Evolutionary conservation across 2,797 vertebrate genomes (phyloP).

Genomic region (Sylvia borin): DNA sequence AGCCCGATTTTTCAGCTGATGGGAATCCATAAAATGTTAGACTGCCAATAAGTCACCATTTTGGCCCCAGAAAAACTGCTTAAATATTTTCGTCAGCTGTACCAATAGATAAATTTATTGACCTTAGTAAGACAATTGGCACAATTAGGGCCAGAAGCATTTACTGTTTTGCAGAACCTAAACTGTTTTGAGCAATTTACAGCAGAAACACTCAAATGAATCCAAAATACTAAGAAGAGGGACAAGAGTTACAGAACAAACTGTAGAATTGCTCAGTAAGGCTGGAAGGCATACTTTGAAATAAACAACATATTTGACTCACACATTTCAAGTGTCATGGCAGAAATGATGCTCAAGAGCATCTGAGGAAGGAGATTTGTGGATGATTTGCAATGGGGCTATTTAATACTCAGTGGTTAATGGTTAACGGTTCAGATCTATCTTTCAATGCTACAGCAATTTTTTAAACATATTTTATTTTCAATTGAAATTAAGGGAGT

Average conservation of each 20-base stretch:
- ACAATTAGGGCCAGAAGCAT: neutral
- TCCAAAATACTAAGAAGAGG: neutral
- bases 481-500: neutral
- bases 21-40: neutral
- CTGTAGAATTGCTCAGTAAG: neutral
- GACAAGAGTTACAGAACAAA: neutral
- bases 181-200: neutral
- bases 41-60: neutral
- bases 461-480: neutral
- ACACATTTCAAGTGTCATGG: neutral
- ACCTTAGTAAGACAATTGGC: neutral
- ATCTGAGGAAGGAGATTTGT: neutral
- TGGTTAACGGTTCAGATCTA: too few relatives aligned
- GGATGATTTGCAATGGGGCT: neutral
- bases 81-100: neutral
- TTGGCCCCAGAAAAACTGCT: constrained; percentile 6
- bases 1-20: neutral
- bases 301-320: neutral
- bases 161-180: neutral
- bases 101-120: neutral
- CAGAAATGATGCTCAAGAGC: neutral
- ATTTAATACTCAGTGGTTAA: neutral
- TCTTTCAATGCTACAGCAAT: neutral
- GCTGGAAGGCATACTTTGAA: neutral
- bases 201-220: neutral